Evolutionary conservation across 2,113 vertebrate genomes (phyloP), one percentile per base, ranked within the genome.

Genomic region (Nymphicus hollandicus): DNA sequence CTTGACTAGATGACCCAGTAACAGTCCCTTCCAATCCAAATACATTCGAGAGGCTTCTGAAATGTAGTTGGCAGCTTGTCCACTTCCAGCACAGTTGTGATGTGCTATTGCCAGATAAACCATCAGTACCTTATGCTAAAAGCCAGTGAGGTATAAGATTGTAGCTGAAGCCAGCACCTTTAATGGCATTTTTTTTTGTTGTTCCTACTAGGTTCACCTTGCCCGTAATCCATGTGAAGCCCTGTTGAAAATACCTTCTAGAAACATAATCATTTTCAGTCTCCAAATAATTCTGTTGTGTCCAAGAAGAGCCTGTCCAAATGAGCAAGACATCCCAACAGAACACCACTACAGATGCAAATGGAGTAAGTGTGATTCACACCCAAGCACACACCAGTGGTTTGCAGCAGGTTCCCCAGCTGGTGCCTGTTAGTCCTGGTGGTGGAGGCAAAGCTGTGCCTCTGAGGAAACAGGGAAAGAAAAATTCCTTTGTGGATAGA

Each of bases 301-400:
- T 96, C 82, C 55, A 94, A 83, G 96, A 91, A 97, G 96, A 98
- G 92, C 71, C 88, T 77, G 98, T 97, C 98, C 99, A 99, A 98
- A 99, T 99, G 99, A 99, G 99, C 99, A 99, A 98, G 98, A 97
- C 97, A 97, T 89, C 98, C 37, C 98, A 98, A 90, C 97, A 98
- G 95, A 98, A 97, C 97, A 63, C 88, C 65, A 84, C 85, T 52
- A 80, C 98, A 74, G 98, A 98, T 55, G 98, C 97, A 81, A 99
- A 98, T 8, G 98, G 98, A 81, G 98, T 98, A 92, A 99, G 98
- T 49, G 99, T 99, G 79, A 98, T 98, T 69, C 98, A 99, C 91
- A 98, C 97, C 81, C 98, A 98, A 84, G 95, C 98, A 60, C 98
- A 98, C 96, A 96, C 95, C 93, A 97, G 98, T 35, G 96, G 98